phyloP scores from a whole-genome alignment of 2,888 invertebrate genomes.

The Macrophya annulata region DNA sequence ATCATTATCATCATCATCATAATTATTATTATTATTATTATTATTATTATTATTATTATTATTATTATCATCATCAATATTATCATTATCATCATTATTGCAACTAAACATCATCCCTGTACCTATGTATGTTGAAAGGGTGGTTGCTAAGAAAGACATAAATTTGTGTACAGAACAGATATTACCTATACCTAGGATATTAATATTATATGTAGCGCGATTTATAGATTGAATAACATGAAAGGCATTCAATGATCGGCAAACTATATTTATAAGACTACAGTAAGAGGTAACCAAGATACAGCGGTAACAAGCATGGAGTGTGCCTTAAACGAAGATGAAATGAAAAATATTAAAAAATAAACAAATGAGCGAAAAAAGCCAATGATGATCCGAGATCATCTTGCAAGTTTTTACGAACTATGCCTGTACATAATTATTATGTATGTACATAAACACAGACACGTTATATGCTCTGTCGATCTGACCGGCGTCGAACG shows the following conservation, averaged over 20 bases:
- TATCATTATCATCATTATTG: neutral
- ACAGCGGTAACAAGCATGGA: constrained; percentile 71
- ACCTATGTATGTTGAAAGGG: neutral
- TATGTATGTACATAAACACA: constrained; percentile 70
- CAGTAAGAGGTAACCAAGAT: constrained; percentile 64
- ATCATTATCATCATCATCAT: neutral
- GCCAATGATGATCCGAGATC: neutral
- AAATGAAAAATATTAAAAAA: constrained; percentile 56
- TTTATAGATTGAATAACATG: constrained; percentile 72
- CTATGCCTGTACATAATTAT: constrained; percentile 61
- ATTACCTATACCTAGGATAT: constrained; percentile 74
- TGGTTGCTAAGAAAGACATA: constrained; percentile 76
- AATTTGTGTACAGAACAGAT: constrained; percentile 78
- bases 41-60: constrained; percentile 9
- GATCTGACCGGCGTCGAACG: neutral
- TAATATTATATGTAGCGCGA: constrained; percentile 69
- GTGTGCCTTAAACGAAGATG: constrained; percentile 76
- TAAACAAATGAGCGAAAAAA: neutral
- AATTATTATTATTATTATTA: neutral
- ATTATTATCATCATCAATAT: neutral
- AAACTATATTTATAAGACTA: constrained; percentile 74
- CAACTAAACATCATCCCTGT: constrained; percentile 25
- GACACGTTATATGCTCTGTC: neutral
- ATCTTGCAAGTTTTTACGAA: constrained; percentile 64
- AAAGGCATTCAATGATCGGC: constrained; percentile 66